phyloP scores from a whole-genome alignment of 2,113 vertebrate genomes.

The Lanius collurio region DNA sequence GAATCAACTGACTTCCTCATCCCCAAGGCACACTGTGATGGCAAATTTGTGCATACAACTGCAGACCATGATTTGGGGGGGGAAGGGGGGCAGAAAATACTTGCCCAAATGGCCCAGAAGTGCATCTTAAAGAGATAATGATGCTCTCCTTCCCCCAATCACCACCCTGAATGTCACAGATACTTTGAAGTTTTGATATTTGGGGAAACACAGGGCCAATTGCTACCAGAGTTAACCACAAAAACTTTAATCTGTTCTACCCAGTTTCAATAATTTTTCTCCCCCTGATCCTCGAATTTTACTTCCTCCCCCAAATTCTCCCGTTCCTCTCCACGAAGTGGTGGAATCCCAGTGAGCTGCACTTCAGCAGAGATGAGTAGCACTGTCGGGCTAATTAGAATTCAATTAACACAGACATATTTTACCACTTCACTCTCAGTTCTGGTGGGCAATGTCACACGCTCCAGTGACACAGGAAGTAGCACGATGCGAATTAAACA shows the following conservation, averaged over 20 bases:
- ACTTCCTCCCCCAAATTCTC: neutral
- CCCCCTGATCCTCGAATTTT: neutral
- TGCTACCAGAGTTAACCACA: neutral
- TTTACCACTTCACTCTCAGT: slow-evolving; percentile 25
- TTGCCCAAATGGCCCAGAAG: neutral
- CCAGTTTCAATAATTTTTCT: neutral
- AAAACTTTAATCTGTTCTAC: neutral
- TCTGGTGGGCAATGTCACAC: slow-evolving; percentile 11
- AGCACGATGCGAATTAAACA: neutral
- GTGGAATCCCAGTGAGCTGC: neutral
- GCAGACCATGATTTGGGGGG: neutral
- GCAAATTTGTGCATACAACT: neutral
- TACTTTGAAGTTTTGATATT: neutral
- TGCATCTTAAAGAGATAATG: rapidly evolving
- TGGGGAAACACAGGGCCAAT: neutral
- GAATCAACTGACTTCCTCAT: neutral
- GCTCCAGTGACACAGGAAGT: slow-evolving; percentile 32
- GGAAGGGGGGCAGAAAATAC: neutral
- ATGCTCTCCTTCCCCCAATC: neutral
- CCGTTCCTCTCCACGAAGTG: neutral
- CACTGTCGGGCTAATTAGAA: neutral
- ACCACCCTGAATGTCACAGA: neutral
- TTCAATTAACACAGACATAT: neutral
- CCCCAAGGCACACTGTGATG: neutral
- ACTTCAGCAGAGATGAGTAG: neutral